Percentiles rank a stretch among this genome's conserved stretches.
phyloP scores from a whole-genome alignment of 2,797 vertebrate species.

The Chiloscyllium punctatum region DNA sequence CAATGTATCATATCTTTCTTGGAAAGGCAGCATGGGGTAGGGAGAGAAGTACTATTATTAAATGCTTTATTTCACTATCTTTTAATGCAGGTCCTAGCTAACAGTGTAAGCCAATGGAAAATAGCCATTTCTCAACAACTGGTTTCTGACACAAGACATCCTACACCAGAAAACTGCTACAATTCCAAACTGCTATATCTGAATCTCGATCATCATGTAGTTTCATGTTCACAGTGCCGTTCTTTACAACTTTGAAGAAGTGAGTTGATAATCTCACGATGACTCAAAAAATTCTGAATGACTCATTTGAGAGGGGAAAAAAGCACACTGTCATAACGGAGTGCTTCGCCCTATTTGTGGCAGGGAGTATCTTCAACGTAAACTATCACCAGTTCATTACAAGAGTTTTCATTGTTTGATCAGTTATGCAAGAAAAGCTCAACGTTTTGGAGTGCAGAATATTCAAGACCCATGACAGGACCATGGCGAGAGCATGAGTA shows the following conservation, averaged over 20 bases:
- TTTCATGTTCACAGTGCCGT: not conserved
- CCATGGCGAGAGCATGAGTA: not conserved
- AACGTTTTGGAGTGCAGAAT: not conserved
- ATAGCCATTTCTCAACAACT: not conserved
- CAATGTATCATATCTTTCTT: not conserved
- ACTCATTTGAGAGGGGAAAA: not conserved
- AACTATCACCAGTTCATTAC: not conserved
- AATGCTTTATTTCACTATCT: not conserved
- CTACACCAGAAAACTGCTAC: not conserved
- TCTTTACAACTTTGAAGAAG: not conserved
- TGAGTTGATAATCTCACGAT: not conserved
- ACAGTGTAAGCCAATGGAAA: not conserved
- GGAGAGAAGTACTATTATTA: not conserved
- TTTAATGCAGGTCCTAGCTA: not conserved
- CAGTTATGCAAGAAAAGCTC: not conserved
- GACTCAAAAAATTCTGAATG: constrained; percentile 7
- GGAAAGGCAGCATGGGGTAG: too few species aligned
- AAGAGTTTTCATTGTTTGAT: not conserved
- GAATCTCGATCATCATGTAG: not conserved
- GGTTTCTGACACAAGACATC: not conserved
- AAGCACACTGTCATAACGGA: not conserved
- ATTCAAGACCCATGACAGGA: not conserved
- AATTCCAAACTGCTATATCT: not conserved
- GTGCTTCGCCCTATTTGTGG: not conserved
- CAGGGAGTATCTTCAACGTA: not conserved